Evolutionary conservation across 2,113 vertebrate genomes (phyloP), one percentile per base, ranked within the genome.

Genomic region (Hippocampus barbouri): DNA sequence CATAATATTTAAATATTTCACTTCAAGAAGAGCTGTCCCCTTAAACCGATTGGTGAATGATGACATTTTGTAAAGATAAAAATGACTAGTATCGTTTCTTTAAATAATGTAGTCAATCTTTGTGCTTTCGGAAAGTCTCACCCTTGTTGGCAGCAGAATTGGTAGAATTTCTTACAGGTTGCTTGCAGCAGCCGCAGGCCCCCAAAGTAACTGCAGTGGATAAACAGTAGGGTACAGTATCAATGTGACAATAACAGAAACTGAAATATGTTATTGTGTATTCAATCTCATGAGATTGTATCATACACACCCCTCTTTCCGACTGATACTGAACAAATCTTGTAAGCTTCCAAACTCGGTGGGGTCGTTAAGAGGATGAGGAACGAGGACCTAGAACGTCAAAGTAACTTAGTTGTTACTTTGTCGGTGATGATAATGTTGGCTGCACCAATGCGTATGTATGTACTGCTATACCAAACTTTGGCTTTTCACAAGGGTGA

Each of bases 121-220:
- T 23, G 15, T 4, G 21, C 9, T 1, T 43, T 2, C 21, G 23
- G 11, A 23, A n/a, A 65, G 45, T 49, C 93, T 91, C 79, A 94
- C 94, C 94, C 93, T 82, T 93, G 88, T 79, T 91, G 91, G 70
- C 91, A 93, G 85, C 94, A 94, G 79, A 93, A 94, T 79, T 94
- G 93, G 80, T 93, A 93, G 79, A 94, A 94, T 88, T 94, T 94
- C 81, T 94, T 94, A 68, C 94, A 94, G 1, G 94, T 94, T 0
- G 93, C 93, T 85, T 94, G 94, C 27, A 94, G 84, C 41, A 94
- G 83, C 45, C 94, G 85, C 25, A 94, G 89, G 40, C 94, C 94
- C 68, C 94, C 94, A 67, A 94, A 77, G 71, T 94, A 94, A 30
- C 94, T 94, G 62, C 62, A 4, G 60, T 1, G 10, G 51, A 71